A percentile compares a stretch with the other conserved stretches of the same genome.
phyloP scores from a whole-genome alignment of 2,113 vertebrate species.

The Myodes glareolus region DNA sequence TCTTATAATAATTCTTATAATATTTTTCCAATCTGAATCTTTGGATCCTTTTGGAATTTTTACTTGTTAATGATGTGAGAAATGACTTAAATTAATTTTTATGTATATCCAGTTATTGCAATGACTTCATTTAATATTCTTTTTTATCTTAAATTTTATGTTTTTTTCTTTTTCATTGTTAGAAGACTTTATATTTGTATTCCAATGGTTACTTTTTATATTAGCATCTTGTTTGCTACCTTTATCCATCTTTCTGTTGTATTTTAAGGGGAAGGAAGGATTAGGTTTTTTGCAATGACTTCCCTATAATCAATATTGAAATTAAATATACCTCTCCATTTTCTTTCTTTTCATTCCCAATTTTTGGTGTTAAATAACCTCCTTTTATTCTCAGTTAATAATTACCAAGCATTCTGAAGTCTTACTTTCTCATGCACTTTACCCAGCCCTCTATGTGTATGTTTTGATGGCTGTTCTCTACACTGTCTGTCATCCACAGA shows the following conservation, averaged over 20 bases:
- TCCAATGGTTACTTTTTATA: not conserved
- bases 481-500: not conserved
- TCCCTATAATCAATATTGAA: not conserved
- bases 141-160: not conserved
- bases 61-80: not conserved
- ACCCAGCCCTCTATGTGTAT: not conserved
- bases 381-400: not conserved
- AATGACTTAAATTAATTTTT: not conserved
- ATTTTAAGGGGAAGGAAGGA: not conserved
- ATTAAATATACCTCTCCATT: not conserved
- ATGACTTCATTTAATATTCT: not conserved
- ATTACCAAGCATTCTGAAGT: not conserved
- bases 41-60: not conserved
- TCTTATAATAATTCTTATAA: not conserved
- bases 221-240: not conserved
- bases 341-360: not conserved
- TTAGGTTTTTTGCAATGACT: not conserved
- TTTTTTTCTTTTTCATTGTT: not conserved
- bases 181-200: conserved; percentile 5
- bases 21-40: not conserved
- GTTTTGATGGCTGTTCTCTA: not conserved
- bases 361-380: not conserved
- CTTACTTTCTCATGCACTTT: not conserved
- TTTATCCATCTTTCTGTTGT: not conserved
- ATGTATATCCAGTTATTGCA: not conserved